Evolutionary conservation across 2,797 vertebrate species (phyloP).

Genomic region (Eulemur mongoz): DNA sequence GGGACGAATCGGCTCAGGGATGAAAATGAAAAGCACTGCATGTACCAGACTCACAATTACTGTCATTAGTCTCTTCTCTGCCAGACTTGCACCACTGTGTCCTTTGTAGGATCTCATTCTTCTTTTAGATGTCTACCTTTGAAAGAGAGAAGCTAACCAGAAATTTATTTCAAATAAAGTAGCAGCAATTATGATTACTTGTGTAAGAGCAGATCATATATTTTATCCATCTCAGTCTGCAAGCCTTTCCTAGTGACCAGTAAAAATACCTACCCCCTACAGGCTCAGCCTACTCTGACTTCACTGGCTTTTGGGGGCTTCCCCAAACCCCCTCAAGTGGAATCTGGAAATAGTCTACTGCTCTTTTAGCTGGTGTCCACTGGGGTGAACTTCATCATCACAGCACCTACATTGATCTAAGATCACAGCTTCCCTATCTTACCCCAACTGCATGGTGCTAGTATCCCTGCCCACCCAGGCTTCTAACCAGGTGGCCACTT

Average conservation of each 20-base stretch:
- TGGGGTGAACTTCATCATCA: background rate
- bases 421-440: background rate
- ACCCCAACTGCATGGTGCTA: accelerated
- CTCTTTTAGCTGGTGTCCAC: background rate
- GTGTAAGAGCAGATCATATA: background rate
- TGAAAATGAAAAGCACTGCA: background rate
- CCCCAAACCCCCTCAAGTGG: background rate
- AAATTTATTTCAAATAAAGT: background rate
- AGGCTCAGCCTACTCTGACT: background rate
- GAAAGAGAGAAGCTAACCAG: background rate
- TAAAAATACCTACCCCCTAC: background rate
- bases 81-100: background rate
- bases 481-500: background rate
- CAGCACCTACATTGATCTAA: background rate
- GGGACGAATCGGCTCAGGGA: background rate
- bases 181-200: background rate
- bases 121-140: background rate
- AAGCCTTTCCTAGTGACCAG: background rate
- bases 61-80: background rate
- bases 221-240: background rate
- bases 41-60: background rate
- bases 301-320: background rate
- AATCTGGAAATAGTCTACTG: background rate
- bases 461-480: background rate
- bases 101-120: background rate